phyloP scores from a whole-genome alignment of 1,140 invertebrate species.

The Apis mellifera region DNA sequence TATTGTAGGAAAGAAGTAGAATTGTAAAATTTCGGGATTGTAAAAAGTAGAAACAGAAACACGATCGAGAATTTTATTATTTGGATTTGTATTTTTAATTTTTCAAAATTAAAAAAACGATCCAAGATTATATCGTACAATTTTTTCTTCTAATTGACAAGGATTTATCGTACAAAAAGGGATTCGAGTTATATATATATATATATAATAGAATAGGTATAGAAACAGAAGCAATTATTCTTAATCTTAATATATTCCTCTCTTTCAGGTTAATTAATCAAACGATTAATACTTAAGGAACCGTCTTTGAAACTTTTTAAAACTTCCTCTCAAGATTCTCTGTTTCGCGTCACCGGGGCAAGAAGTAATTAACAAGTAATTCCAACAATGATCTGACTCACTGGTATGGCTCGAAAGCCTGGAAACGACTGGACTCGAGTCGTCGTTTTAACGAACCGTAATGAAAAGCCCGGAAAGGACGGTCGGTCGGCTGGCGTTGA shows the following conservation, averaged over 20 bases:
- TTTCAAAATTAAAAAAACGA: too few species aligned
- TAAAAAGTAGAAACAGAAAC: too few species aligned
- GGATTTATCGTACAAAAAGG: too few species aligned
- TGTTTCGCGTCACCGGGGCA: neutral
- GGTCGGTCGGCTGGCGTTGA: conserved; percentile 24
- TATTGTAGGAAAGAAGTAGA: too few species aligned
- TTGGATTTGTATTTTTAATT: too few species aligned
- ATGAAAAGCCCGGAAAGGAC: conserved; percentile 13
- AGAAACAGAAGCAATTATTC: neutral
- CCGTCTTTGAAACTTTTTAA: neutral
- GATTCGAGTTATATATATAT: too few species aligned
- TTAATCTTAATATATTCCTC: neutral
- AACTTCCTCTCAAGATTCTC: neutral
- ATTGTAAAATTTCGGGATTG: too few species aligned
- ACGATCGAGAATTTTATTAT: too few species aligned
- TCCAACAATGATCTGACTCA: conserved; percentile 32
- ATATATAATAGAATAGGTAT: too few species aligned
- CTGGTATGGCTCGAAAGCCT: conserved; percentile 3
- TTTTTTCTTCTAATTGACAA: too few species aligned
- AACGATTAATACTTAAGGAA: neutral
- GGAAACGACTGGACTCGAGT: conserved; percentile 12
- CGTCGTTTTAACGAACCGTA: conserved; percentile 17
- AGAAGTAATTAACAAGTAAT: conserved; percentile 45
- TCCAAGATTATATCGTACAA: too few species aligned
- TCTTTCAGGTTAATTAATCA: neutral